Evolutionary conservation across 1,140 invertebrate species (phyloP).

Genomic region (Drosophila tropicalis): DNA sequence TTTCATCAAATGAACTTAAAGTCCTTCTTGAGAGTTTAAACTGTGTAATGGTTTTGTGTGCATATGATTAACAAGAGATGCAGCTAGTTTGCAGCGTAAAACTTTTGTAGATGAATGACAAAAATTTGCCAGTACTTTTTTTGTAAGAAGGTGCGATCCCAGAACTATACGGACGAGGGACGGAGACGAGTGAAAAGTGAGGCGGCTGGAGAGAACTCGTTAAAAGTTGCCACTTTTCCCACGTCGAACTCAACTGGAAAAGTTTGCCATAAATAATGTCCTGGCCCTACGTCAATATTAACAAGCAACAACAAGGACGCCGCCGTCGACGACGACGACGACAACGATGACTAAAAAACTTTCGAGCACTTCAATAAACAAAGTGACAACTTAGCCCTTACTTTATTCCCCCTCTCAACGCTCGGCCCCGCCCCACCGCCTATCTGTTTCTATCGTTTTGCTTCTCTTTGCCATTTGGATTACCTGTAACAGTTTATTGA

Average conservation of each 20-base stretch:
- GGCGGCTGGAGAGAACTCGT: constrained; percentile 58
- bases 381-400: constrained; percentile 48
- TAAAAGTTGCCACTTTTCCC: constrained; percentile 59
- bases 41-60: background rate
- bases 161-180: constrained; percentile 42
- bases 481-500: constrained; percentile 66
- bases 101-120: constrained; percentile 14
- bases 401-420: background rate
- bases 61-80: constrained; percentile 23
- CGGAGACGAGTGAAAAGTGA: constrained; percentile 23
- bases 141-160: constrained; percentile 23
- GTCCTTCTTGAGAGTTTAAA: constrained; percentile 5
- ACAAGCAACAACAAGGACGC: constrained; percentile 51
- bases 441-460: constrained; percentile 24
- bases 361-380: constrained; percentile 69
- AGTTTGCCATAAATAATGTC: constrained; percentile 76
- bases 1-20: constrained; percentile 21
- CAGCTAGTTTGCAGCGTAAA: constrained; percentile 10
- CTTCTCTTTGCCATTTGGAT: constrained; percentile 38
- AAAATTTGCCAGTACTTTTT: constrained; percentile 6
- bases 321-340: constrained; percentile 22
- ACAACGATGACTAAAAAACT: constrained; percentile 54
- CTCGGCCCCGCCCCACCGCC: background rate
- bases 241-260: constrained; percentile 38
- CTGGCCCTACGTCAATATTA: constrained; percentile 66